These are phyloP conservation scores for Portevinia maculata DNA, from an alignment of 2,888 invertebrate species.

Conservation along the genomic window DNA sequence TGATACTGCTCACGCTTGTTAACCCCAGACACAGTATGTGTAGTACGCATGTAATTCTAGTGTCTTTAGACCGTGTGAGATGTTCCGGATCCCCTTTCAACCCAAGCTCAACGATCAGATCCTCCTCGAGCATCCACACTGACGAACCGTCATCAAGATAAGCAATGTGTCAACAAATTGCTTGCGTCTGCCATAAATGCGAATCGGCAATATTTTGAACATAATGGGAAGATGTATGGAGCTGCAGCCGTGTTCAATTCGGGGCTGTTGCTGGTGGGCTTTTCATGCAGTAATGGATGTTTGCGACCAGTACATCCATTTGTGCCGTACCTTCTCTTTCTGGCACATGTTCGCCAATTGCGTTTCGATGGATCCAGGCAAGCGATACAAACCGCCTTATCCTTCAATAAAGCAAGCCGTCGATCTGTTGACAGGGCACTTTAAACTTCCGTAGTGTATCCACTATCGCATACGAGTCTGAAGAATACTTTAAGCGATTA, in stretches of 20 bases:
- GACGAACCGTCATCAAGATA: slow-evolving; percentile 22
- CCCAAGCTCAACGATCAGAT: slow-evolving; percentile 1
- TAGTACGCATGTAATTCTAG: neutral
- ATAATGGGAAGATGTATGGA: neutral
- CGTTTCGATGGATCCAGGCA: neutral
- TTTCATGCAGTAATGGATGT: neutral
- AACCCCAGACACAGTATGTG: neutral
- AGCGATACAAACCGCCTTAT: neutral
- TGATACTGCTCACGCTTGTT: neutral
- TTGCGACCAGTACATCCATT: neutral
- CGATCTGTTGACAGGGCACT: neutral
- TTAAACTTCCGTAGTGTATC: neutral
- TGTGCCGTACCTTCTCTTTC: neutral
- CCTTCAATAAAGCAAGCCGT: neutral
- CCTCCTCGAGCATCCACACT: slow-evolving; percentile 15
- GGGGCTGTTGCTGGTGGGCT: neutral
- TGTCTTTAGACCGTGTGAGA: neutral
- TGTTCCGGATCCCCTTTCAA: neutral
- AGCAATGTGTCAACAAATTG: neutral
- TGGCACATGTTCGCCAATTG: neutral
- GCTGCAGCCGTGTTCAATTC: neutral
- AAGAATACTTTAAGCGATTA: slow-evolving; percentile 7
- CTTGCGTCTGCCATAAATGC: neutral
- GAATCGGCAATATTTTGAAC: slow-evolving; percentile 5
- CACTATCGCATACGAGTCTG: slow-evolving; percentile 12